Conservation (phyloP, 92 coral and sea anemone genomes). For the Actinernus sp. region DNA sequence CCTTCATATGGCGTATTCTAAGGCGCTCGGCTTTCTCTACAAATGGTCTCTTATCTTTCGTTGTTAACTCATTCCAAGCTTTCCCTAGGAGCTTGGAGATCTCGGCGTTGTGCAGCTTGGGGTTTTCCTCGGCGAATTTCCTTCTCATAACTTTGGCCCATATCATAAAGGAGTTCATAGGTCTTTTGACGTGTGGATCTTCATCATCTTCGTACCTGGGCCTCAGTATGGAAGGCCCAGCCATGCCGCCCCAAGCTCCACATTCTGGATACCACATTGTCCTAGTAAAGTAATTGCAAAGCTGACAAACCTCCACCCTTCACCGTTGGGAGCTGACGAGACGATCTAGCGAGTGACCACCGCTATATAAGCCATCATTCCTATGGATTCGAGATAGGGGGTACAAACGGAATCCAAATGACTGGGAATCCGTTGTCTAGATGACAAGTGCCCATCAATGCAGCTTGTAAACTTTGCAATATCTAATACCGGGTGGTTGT, state of each 20-base stretch:
- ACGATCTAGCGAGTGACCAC: conserved; percentile 20
- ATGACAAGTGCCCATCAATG: too few relatives aligned
- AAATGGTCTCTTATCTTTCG: conserved; percentile 98
- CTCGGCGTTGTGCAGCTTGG: conserved; percentile 98
- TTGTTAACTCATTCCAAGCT: conserved; percentile 99
- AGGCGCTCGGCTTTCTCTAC: conserved; percentile 99
- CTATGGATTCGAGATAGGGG: conserved; percentile 58
- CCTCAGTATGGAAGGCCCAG: conserved; percentile 52
- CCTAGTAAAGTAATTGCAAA: conserved; percentile 10
- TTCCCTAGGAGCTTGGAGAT: conserved; percentile 97
- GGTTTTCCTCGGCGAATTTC: conserved; percentile 98
- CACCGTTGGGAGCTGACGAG: conserved; percentile 13
- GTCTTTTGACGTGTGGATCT: conserved; percentile 95
- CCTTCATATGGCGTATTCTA: conserved; percentile 97
- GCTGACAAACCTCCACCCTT: conserved; percentile 18
- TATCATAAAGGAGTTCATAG: conserved; percentile 99
- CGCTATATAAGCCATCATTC: conserved; percentile 49
- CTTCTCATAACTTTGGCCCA: conserved; percentile 99
- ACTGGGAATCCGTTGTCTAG: too few relatives aligned
- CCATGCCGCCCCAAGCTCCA: conserved; percentile 61
- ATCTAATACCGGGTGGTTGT: too few relatives aligned
- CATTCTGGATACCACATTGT: conserved; percentile 69
- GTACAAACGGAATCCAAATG: conserved; percentile 56
- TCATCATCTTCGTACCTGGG: conserved; percentile 83
- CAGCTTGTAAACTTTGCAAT: too few relatives aligned